These are phyloP conservation scores for Melitaea cinxia DNA, from an alignment of 1,140 invertebrate species.

Conservation along the genomic window DNA sequence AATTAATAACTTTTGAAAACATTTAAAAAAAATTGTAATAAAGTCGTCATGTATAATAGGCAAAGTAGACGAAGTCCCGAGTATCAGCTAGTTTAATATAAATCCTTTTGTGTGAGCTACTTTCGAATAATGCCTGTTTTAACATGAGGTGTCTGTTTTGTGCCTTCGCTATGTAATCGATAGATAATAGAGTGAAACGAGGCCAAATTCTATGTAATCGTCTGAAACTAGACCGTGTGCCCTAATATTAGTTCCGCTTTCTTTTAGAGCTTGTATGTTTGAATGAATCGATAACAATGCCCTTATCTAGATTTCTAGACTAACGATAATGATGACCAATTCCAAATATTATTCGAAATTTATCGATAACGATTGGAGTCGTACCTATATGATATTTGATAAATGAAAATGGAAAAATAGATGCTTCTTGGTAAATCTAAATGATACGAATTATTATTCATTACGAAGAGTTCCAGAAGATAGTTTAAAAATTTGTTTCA, in stretches of 20 bases:
- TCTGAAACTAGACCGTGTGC: conserved; percentile 34
- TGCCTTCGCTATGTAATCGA: conserved; percentile 38
- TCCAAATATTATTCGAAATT: neutral
- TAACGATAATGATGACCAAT: neutral
- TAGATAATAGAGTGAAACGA: conserved; percentile 36
- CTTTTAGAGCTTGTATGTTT: conserved; percentile 25
- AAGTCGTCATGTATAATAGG: too few species aligned
- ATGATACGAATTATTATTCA: too few species aligned
- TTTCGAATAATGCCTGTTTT: too few species aligned
- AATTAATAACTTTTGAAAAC: too few species aligned
- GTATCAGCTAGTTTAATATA: too few species aligned
- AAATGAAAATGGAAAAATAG: too few species aligned
- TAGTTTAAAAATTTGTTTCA: neutral
- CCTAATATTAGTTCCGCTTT: conserved; percentile 42
- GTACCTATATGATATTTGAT: too few species aligned
- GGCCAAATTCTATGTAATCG: conserved; percentile 31
- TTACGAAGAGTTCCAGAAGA: neutral
- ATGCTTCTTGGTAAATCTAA: too few species aligned
- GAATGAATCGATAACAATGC: neutral
- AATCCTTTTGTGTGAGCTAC: too few species aligned
- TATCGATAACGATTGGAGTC: too few species aligned
- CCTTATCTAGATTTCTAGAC: conserved; percentile 1
- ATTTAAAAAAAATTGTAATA: too few species aligned
- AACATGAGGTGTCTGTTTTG: conserved; percentile 7
- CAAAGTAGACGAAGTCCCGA: too few species aligned